phyloP scores from a whole-genome alignment of 2,113 vertebrate species.

The Malurus alboscapulatus region DNA sequence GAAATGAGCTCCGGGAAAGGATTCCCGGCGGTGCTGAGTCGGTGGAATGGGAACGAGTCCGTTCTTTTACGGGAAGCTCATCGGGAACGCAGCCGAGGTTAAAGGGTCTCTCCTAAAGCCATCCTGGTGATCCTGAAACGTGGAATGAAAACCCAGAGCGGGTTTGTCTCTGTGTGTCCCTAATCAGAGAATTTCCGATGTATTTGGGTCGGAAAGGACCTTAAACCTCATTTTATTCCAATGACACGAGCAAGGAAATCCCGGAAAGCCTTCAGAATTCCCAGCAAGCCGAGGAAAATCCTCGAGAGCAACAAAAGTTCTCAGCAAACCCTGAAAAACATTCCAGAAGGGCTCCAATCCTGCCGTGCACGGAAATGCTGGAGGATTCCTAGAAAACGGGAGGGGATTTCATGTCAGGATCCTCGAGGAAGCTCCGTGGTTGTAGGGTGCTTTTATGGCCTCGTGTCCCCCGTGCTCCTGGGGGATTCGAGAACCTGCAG shows the following conservation, averaged over 20 bases:
- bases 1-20: not conserved
- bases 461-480: not conserved
- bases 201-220: not conserved
- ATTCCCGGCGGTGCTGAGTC: not conserved
- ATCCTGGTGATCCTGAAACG: fast-evolving
- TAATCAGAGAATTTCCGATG: not conserved
- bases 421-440: fast-evolving
- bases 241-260: not conserved
- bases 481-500: not conserved
- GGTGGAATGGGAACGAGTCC: not conserved
- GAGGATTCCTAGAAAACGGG: not conserved
- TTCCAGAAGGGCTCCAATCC: not conserved
- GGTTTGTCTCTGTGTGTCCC: not conserved
- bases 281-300: fast-evolving
- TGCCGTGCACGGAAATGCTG: fast-evolving
- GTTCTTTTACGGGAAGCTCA: not conserved
- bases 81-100: not conserved
- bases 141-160: not conserved
- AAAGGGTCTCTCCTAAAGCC: not conserved
- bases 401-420: not conserved
- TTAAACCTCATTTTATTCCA: not conserved
- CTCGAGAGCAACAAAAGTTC: not conserved
- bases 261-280: not conserved
- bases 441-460: no score
- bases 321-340: not conserved